Conservation (phyloP, 2,113 vertebrate genomes). For the Candoia aspera region DNA sequence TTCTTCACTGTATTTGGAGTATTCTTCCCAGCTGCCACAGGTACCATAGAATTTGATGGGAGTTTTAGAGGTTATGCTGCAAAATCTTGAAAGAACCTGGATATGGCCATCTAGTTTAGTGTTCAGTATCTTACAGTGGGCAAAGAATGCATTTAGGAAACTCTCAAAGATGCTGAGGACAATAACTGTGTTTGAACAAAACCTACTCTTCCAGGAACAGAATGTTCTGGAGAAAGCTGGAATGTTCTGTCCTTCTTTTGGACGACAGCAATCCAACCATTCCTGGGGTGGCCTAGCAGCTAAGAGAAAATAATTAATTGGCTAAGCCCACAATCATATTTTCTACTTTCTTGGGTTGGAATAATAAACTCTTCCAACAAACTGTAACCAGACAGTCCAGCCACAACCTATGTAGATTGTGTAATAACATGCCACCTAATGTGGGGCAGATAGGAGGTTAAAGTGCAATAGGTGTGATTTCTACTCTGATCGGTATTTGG, state of each 20-base stretch:
- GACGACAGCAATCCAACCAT: neutral
- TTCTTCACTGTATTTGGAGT: constrained; percentile 98
- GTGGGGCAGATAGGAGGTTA: neutral
- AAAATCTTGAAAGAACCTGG: neutral
- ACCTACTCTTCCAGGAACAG: neutral
- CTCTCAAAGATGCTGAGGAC: neutral
- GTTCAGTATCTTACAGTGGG: neutral
- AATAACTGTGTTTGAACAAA: neutral
- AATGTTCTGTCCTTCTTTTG: neutral
- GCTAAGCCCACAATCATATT: neutral
- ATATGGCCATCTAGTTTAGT: neutral
- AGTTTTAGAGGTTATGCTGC: neutral
- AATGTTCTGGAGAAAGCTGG: neutral
- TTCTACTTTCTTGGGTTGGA: neutral
- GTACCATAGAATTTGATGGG: constrained; percentile 63
- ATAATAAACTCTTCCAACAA: neutral
- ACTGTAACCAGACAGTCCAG: neutral
- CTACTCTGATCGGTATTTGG: neutral
- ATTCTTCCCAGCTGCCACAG: constrained; percentile 97
- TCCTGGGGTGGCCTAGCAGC: neutral
- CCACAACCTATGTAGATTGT: neutral
- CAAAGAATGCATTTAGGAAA: neutral
- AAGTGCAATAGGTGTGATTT: neutral
- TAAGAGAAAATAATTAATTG: neutral
- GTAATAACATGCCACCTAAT: neutral